These are phyloP conservation scores for Irena cyanogastra DNA, from an alignment of 2,113 vertebrate species.

Conservation along the genomic window DNA sequence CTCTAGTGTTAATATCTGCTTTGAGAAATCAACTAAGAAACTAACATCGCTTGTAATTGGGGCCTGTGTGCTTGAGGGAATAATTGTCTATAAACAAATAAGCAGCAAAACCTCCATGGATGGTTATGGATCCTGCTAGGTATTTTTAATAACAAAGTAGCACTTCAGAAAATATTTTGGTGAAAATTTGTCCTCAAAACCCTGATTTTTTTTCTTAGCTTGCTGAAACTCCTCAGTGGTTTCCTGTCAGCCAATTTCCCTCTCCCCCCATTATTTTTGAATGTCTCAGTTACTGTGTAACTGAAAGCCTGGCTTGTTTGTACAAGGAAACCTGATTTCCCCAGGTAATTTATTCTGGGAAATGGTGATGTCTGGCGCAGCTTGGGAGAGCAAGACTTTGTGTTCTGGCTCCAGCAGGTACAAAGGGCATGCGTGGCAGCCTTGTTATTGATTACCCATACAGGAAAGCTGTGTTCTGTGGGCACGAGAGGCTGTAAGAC, in stretches of 20 bases:
- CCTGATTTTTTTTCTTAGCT: background rate
- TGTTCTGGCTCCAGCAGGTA: background rate
- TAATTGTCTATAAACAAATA: background rate
- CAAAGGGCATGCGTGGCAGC: background rate
- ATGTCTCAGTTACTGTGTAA: constrained; percentile 20
- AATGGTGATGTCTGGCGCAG: constrained; percentile 13
- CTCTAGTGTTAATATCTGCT: background rate
- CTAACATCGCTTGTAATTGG: background rate
- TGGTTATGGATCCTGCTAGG: background rate
- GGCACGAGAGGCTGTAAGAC: background rate
- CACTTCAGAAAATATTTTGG: background rate
- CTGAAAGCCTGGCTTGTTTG: constrained; percentile 6
- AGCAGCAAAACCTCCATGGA: background rate
- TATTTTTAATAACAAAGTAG: background rate
- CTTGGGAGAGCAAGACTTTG: background rate
- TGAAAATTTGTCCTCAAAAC: background rate
- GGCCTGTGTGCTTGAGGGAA: background rate
- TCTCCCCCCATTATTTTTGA: background rate
- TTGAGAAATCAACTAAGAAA: background rate
- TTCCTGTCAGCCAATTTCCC: background rate
- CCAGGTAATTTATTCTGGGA: constrained; percentile 26
- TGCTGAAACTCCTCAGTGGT: background rate
- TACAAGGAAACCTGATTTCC: background rate
- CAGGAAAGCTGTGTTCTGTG: background rate
- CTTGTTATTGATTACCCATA: background rate